These are phyloP conservation scores for Pomatostomus ruficeps DNA, from an alignment of 2,113 vertebrate species.

Conservation along the genomic window DNA sequence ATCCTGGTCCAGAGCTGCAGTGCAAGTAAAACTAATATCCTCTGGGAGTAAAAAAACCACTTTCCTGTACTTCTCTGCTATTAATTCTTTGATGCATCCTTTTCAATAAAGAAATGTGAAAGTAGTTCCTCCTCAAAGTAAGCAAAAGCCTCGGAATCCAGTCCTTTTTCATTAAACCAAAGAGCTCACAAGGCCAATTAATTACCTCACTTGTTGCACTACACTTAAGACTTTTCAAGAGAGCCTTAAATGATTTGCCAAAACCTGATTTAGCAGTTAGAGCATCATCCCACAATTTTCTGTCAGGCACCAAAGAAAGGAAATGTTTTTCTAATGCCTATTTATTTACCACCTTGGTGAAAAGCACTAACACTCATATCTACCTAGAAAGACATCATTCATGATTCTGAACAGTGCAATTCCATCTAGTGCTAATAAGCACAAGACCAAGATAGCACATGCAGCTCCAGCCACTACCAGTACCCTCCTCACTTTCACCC, in stretches of 20 bases:
- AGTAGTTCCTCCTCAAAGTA: not conserved
- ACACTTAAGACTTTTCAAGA: not conserved
- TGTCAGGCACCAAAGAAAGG: not conserved
- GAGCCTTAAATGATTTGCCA: not conserved
- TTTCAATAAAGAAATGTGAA: not conserved
- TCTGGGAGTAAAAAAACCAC: not conserved
- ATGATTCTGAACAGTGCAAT: not conserved
- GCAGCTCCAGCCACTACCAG: not conserved
- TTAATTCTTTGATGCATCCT: not conserved
- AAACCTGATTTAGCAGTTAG: not conserved
- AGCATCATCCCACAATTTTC: not conserved
- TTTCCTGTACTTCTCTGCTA: not conserved
- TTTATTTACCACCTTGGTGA: not conserved
- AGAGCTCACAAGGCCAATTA: not conserved
- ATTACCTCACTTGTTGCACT: not conserved
- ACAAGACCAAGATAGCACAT: accelerated
- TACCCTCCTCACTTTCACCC: not conserved
- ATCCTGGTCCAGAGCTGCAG: not conserved
- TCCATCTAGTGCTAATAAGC: not conserved
- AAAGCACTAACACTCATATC: not conserved
- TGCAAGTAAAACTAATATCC: not conserved
- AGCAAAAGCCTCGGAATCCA: not conserved
- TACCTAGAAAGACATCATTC: not conserved
- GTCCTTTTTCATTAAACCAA: not conserved
- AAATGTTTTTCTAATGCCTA: not conserved